phyloP scores from a whole-genome alignment of 2,113 vertebrate species.

The Onychostruthus taczanowskii region DNA sequence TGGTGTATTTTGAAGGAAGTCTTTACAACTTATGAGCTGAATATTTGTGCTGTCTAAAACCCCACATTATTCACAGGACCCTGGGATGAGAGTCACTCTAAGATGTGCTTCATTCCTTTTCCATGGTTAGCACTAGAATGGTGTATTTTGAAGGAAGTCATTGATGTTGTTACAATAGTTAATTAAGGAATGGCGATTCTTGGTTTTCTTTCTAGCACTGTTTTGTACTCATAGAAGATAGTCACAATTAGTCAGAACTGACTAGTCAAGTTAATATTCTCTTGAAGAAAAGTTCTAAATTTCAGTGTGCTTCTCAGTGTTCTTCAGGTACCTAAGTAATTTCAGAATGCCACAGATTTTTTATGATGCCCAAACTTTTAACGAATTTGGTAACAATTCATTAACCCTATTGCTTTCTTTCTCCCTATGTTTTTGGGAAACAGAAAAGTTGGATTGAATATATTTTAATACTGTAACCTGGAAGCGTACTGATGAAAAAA shows the following conservation, averaged over 20 bases:
- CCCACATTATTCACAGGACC: not conserved
- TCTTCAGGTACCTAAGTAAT: not conserved
- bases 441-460: not conserved
- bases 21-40: rapidly evolving
- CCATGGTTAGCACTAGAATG: not conserved
- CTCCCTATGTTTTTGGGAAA: not conserved
- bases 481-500: not conserved
- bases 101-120: not conserved
- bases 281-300: not conserved
- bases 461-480: not conserved
- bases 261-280: not conserved
- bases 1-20: not conserved
- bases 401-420: not conserved
- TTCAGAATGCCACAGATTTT: not conserved
- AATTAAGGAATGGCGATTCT: not conserved
- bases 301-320: not conserved
- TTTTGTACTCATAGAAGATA: not conserved
- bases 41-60: not conserved
- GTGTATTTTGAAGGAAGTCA: not conserved
- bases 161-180: not conserved
- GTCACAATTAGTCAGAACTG: not conserved
- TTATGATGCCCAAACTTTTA: not conserved
- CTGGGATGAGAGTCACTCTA: not conserved
- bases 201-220: not conserved
- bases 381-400: not conserved